Conservation (phyloP, 2,797 vertebrate genomes). For the Gallinago nigripennis region DNA sequence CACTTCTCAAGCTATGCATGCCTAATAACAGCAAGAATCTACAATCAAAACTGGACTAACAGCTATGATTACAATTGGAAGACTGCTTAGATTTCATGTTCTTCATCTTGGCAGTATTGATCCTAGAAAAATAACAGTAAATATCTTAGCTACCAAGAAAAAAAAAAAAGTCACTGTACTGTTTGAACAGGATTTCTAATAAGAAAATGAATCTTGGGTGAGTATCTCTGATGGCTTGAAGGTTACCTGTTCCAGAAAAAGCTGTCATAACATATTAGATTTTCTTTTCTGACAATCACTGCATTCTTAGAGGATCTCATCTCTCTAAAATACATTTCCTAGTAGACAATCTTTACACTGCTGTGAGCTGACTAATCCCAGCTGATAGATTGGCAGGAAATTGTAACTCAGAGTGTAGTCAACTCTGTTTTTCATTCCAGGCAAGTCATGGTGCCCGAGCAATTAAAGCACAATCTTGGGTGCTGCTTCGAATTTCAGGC, state of each 20-base stretch:
- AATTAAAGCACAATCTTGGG: not conserved
- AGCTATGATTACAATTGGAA: not conserved
- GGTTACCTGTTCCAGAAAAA: not conserved
- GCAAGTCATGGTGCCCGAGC: not conserved
- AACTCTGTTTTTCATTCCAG: not conserved
- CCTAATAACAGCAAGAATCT: not conserved
- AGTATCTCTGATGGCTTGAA: not conserved
- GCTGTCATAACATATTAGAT: not conserved
- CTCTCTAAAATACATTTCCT: not conserved
- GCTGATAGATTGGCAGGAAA: not conserved
- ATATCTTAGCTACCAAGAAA: not conserved
- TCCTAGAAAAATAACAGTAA: not conserved
- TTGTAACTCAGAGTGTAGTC: not conserved
- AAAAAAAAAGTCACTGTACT: rapidly evolving
- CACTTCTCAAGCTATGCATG: not conserved
- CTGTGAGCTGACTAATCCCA: not conserved
- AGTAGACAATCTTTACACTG: not conserved
- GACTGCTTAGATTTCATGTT: not conserved
- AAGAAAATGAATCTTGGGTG: not conserved
- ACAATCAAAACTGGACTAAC: not conserved
- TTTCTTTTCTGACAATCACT: not conserved
- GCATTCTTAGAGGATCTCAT: not conserved
- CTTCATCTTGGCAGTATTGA: not conserved
- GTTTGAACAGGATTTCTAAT: not conserved
- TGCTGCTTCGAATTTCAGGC: not conserved